A percentile compares a stretch with the other conserved stretches of the same genome.
These are phyloP conservation scores for Volucella zonaria DNA, from an alignment of 2,888 invertebrate species.

Conservation along the genomic window DNA sequence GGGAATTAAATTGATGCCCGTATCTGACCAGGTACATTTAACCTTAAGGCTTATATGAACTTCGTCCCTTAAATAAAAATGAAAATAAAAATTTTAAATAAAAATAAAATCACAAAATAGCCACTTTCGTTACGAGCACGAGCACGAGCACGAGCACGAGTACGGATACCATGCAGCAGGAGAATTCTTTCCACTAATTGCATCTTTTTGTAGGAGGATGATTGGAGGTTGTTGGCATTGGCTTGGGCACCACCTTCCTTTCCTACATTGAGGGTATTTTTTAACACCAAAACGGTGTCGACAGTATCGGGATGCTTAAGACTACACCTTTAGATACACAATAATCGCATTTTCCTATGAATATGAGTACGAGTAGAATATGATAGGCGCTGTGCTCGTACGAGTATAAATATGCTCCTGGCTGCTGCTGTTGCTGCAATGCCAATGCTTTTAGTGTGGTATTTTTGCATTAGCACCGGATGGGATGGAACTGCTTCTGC, in stretches of 20 bases:
- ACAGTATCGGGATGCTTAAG: constrained; percentile 5
- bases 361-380: background rate
- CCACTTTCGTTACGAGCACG: background rate
- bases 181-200: background rate
- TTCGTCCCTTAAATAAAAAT: background rate
- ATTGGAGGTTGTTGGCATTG: background rate
- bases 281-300: constrained; percentile 28
- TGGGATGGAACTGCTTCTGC: background rate
- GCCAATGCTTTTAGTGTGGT: constrained; percentile 27
- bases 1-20: constrained; percentile 36
- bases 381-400: background rate
- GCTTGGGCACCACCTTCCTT: background rate
- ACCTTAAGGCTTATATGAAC: background rate
- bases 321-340: constrained; percentile 2
- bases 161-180: background rate
- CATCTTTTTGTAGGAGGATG: constrained; percentile 7
- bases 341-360: constrained; percentile 9
- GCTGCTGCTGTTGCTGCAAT: background rate
- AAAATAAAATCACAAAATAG: too few relatives aligned
- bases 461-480: constrained; percentile 22
- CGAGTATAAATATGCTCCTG: background rate
- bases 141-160: too few relatives aligned
- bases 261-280: background rate
- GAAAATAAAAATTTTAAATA: too few relatives aligned
- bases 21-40: constrained; percentile 6